Percentiles rank a stretch among this genome's conserved stretches.
phyloP scores from a whole-genome alignment of 2,797 vertebrate genomes.

The Lacerta viridis region DNA sequence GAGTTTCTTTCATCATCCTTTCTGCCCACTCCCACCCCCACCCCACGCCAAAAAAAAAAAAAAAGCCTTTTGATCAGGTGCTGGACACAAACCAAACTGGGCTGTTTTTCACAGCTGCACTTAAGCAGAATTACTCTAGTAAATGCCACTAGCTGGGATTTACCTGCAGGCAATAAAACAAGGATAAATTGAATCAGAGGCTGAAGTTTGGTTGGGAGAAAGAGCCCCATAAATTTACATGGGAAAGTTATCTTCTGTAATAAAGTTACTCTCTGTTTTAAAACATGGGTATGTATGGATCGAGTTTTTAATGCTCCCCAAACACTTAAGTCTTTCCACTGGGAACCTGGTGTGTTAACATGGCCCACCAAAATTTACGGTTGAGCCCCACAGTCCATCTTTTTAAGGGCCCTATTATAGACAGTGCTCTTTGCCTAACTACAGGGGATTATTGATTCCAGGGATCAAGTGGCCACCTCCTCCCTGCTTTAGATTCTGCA shows the following conservation, averaged over 20 bases:
- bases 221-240: conserved; percentile 4
- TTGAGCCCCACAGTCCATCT: neutral
- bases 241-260: neutral
- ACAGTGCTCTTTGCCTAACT: neutral
- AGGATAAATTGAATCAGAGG: neutral
- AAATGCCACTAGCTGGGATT: neutral
- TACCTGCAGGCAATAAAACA: conserved; percentile 2
- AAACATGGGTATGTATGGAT: conserved; percentile 11
- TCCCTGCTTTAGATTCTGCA: neutral
- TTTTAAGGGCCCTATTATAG: neutral
- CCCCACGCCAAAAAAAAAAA: too few species aligned
- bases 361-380: neutral
- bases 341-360: neutral
- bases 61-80: neutral
- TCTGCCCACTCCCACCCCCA: too few species aligned
- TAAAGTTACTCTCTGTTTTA: conserved; percentile 14
- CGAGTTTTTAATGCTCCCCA: neutral
- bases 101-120: neutral
- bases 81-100: neutral
- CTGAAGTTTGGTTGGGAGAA: neutral
- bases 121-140: neutral
- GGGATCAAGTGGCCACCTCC: neutral
- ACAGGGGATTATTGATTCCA: conserved; percentile 4
- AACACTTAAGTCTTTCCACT: neutral
- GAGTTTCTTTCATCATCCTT: neutral